A percentile compares a stretch with the other conserved stretches of the same genome.
phyloP scores from a whole-genome alignment of 2,113 vertebrate species.

The Campylorhamphus procurvoides region DNA sequence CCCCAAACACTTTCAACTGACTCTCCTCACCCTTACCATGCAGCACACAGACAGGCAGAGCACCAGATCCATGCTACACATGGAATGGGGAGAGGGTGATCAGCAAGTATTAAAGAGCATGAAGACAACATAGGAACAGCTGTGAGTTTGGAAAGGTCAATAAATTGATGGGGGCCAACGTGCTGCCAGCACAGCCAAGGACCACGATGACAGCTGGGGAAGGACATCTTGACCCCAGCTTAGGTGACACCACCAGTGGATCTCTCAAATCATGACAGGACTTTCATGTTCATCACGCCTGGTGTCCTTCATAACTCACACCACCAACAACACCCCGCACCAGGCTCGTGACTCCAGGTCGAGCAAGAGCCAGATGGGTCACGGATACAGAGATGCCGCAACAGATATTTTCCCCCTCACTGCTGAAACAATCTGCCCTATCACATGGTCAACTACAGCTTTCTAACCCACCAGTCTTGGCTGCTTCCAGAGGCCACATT shows the following conservation, averaged over 20 bases:
- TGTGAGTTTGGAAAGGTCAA: neutral
- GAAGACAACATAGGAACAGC: neutral
- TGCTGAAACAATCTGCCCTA: neutral
- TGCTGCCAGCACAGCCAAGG: neutral
- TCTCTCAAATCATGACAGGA: neutral
- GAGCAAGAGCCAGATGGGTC: neutral
- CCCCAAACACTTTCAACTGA: neutral
- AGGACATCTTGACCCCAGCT: neutral
- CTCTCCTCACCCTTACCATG: neutral
- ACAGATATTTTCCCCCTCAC: neutral
- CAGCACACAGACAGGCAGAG: neutral
- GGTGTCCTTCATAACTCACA: neutral
- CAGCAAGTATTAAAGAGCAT: neutral
- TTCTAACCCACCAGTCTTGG: neutral
- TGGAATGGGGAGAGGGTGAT: accelerated
- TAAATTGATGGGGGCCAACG: accelerated
- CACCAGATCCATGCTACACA: neutral
- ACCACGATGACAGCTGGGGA: neutral
- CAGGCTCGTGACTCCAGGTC: accelerated
- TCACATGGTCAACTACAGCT: neutral
- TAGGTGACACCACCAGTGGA: neutral
- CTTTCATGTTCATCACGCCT: neutral
- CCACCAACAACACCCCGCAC: neutral
- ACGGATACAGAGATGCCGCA: neutral
- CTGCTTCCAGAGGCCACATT: neutral